Conservation (phyloP, 1,140 invertebrate genomes). For the Panagrolaimus sp. region DNA sequence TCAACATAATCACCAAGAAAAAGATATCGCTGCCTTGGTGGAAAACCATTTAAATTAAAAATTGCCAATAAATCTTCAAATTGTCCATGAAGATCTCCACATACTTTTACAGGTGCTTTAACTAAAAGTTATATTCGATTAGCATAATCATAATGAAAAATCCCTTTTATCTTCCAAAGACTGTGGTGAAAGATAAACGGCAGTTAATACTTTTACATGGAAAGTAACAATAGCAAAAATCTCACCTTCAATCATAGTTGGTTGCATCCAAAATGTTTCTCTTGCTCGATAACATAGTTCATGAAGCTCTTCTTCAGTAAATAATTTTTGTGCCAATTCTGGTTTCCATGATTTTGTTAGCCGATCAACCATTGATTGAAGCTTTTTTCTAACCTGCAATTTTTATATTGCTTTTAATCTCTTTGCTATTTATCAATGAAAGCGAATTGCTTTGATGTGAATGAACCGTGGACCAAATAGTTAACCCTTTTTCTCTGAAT, state of each 20-base stretch:
- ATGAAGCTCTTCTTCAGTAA: constrained; percentile 37
- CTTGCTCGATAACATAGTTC: constrained; percentile 43
- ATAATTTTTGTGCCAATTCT: constrained; percentile 31
- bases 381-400: neutral
- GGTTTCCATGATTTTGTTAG: constrained; percentile 38
- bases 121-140: neutral
- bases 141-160: too few species aligned
- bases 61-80: constrained; percentile 47
- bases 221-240: too few species aligned
- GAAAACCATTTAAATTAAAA: constrained; percentile 21
- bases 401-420: neutral
- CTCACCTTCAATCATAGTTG: constrained; percentile 20
- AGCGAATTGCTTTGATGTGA: too few species aligned
- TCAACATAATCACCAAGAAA: constrained; percentile 59
- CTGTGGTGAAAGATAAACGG: too few species aligned
- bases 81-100: constrained; percentile 62
- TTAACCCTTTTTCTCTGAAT: too few species aligned
- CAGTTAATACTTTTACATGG: too few species aligned
- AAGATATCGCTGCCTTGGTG: constrained; percentile 57
- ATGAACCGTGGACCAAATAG: too few species aligned
- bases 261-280: constrained; percentile 43
- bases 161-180: too few species aligned
- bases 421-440: too few species aligned
- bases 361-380: constrained; percentile 19
- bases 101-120: constrained; percentile 27